Conservation (phyloP, 2,113 vertebrate genomes). For the Sander vitreus region DNA sequence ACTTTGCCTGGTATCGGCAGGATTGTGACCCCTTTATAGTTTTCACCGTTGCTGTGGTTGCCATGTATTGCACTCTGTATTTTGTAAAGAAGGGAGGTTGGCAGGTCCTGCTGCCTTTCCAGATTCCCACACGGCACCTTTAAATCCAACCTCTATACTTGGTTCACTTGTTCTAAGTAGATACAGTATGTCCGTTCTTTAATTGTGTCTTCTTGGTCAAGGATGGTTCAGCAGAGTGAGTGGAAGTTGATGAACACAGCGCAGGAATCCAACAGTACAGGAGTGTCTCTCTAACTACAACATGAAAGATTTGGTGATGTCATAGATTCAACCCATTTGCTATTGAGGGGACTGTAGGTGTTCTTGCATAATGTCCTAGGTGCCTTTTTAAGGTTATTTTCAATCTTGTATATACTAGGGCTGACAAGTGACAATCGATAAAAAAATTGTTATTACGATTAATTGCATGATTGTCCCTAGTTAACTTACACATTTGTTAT, state of each 20-base stretch:
- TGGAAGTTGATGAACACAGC: neutral
- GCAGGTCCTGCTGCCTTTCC: neutral
- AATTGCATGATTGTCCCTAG: too few relatives aligned
- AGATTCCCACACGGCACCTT: neutral
- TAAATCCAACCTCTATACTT: neutral
- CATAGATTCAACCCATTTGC: neutral
- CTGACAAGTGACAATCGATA: too few relatives aligned
- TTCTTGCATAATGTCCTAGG: neutral
- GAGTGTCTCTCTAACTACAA: neutral
- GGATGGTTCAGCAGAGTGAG: neutral
- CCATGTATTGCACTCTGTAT: neutral
- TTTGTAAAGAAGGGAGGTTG: neutral
- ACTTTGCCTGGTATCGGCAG: slow-evolving; percentile 19
- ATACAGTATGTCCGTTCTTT: neutral
- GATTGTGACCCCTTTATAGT: slow-evolving; percentile 7
- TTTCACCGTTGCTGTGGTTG: slow-evolving; percentile 9
- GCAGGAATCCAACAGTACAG: neutral
- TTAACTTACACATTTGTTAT: too few relatives aligned
- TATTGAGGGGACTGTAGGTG: neutral
- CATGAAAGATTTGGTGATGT: neutral
- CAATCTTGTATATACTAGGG: neutral
- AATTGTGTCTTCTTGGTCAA: neutral
- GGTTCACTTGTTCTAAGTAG: neutral
- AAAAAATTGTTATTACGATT: too few relatives aligned
- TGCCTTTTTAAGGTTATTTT: neutral